phyloP scores from a whole-genome alignment of 1,140 invertebrate genomes.

The Drosophila tristis region DNA sequence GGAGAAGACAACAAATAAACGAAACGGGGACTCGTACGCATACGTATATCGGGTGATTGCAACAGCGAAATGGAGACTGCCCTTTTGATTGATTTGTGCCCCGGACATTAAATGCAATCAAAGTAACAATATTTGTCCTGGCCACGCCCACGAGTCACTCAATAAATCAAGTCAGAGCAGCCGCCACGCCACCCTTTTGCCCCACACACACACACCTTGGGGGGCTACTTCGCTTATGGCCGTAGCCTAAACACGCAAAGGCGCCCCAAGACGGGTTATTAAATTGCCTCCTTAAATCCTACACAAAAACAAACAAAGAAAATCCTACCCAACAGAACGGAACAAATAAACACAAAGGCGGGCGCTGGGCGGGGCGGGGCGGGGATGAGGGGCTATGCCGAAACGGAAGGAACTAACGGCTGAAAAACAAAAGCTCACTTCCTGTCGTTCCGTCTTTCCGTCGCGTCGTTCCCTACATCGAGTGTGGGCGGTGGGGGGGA shows the following conservation, averaged over 20 bases:
- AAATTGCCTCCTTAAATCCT: constrained; percentile 20
- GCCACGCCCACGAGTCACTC: constrained; percentile 8
- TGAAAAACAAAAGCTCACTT: constrained; percentile 79
- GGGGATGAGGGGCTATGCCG: constrained; percentile 11
- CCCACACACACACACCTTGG: constrained; percentile 20
- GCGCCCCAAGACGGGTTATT: constrained; percentile 7
- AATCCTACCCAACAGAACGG: constrained; percentile 6
- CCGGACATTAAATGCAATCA: constrained; percentile 57
- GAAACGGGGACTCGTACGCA: constrained; percentile 24
- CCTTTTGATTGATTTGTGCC: constrained; percentile 48
- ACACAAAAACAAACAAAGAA: constrained; percentile 50
- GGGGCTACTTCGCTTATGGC: constrained; percentile 39
- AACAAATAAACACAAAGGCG: constrained; percentile 3
- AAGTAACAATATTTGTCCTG: constrained; percentile 54
- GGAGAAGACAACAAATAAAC: constrained; percentile 58
- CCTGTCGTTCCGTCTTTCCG: constrained; percentile 23
- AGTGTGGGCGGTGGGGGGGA: not conserved
- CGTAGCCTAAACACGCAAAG: constrained; percentile 25
- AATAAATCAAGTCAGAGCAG: constrained; percentile 29
- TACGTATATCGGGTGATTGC: constrained; percentile 39
- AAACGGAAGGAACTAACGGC: constrained; percentile 78
- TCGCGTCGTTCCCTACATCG: not conserved
- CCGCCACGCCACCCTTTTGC: not conserved
- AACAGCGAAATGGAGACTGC: constrained; percentile 34
- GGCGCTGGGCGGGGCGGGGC: not conserved